These are phyloP conservation scores for Athalia rosae DNA, from an alignment of 2,888 invertebrate genomes.

Conservation along the genomic window DNA sequence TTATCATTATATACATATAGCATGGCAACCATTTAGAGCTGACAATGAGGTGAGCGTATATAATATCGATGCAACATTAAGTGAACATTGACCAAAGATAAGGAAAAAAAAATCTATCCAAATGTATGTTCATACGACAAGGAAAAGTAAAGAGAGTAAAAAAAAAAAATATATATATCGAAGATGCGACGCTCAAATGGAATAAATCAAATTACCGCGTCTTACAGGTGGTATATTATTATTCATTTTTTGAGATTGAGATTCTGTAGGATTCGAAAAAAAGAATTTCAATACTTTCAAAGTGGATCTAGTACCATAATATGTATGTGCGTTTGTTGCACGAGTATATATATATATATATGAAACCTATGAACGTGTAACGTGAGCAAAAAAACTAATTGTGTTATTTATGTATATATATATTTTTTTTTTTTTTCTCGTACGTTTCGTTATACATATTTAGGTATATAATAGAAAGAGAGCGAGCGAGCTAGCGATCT, in stretches of 20 bases:
- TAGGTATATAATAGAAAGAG: slow-evolving; percentile 19
- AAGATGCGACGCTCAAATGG: too few relatives aligned
- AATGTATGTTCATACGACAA: too few relatives aligned
- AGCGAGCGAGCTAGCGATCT: slow-evolving; percentile 7
- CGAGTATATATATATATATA: not conserved
- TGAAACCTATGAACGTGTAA: not conserved
- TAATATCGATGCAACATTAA: slow-evolving; percentile 61
- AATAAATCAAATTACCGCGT: too few relatives aligned
- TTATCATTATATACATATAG: slow-evolving; percentile 44
- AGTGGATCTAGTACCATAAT: not conserved
- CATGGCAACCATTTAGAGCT: slow-evolving; percentile 18
- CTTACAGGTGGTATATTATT: too few relatives aligned
- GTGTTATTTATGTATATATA: not conserved
- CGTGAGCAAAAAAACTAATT: not conserved
- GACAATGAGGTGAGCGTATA: slow-evolving; percentile 47
- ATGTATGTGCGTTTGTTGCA: not conserved
- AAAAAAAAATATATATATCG: too few relatives aligned
- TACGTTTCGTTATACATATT: not conserved
- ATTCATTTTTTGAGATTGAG: too few relatives aligned
- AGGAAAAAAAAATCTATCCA: not conserved
- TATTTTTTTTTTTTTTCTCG: not conserved
- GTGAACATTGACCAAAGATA: slow-evolving; percentile 55
- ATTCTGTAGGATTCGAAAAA: too few relatives aligned
- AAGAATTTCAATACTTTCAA: too few relatives aligned
- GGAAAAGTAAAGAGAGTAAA: too few relatives aligned